These are phyloP conservation scores for Gnathonemus longibarbis DNA, from an alignment of 2,113 vertebrate species.

Conservation along the genomic window DNA sequence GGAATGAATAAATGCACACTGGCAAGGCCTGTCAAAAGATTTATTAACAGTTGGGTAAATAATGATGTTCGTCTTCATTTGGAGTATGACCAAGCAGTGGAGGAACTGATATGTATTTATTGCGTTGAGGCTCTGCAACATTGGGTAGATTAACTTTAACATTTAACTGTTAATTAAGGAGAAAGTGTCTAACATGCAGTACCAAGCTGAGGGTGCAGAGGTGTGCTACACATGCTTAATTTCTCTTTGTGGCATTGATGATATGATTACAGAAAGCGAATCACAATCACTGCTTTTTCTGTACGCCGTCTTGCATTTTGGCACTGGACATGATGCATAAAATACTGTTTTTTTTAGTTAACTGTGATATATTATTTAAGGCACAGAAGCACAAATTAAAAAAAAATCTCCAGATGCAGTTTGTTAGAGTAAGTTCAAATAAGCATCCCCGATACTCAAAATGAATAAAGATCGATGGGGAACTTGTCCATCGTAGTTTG, in stretches of 20 bases:
- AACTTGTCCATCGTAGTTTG: neutral
- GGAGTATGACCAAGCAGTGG: neutral
- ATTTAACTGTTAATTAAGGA: neutral
- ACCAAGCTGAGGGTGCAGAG: neutral
- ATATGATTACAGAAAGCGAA: neutral
- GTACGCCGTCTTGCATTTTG: neutral
- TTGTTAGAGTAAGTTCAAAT: neutral
- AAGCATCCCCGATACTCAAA: neutral
- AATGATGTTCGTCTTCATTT: neutral
- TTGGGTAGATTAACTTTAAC: neutral
- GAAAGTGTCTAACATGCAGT: neutral
- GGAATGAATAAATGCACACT: neutral
- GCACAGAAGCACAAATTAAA: neutral
- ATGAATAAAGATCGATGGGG: neutral
- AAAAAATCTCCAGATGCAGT: neutral
- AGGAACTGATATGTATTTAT: neutral
- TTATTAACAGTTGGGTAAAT: neutral
- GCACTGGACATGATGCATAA: neutral
- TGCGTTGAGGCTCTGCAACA: neutral
- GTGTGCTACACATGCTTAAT: neutral
- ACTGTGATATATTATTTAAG: neutral
- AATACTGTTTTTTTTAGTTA: neutral
- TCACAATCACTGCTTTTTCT: neutral
- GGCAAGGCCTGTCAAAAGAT: neutral
- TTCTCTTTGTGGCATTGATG: neutral